These are phyloP conservation scores for Argopecten irradians DNA, from an alignment of 1,140 invertebrate species.

Conservation along the genomic window DNA sequence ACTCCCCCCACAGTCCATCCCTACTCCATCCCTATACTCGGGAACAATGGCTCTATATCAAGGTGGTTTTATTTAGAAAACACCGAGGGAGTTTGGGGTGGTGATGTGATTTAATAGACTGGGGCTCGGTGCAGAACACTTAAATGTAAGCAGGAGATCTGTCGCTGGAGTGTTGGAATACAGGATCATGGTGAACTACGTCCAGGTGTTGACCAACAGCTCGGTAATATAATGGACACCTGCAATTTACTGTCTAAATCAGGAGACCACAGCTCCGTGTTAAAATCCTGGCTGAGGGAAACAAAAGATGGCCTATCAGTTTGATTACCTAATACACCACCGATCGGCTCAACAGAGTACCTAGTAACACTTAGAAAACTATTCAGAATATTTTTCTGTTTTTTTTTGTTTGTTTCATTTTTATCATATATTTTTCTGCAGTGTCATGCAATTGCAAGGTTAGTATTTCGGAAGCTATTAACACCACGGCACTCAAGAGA, in stretches of 20 bases:
- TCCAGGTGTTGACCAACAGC: background rate
- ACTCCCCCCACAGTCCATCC: background rate
- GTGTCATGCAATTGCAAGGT: no score
- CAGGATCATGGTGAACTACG: background rate
- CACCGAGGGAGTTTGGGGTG: background rate
- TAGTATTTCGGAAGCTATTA: no score
- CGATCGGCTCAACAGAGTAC: background rate
- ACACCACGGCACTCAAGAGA: no score
- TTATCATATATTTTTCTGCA: no score
- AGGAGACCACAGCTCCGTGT: background rate
- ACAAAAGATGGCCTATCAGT: background rate
- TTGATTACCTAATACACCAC: background rate
- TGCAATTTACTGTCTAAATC: background rate
- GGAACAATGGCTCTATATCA: background rate
- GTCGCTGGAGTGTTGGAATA: background rate
- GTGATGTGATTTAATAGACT: background rate
- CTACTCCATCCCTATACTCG: background rate
- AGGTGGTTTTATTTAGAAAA: background rate
- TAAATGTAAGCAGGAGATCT: background rate
- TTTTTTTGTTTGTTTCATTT: no score
- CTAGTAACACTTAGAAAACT: no score
- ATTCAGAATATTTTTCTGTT: no score
- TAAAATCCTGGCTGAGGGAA: background rate
- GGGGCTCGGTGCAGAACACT: background rate
- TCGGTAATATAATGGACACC: background rate